Base-by-base conservation (phyloP, 1,140 invertebrate species). In the Anthonomus grandis region DNA sequence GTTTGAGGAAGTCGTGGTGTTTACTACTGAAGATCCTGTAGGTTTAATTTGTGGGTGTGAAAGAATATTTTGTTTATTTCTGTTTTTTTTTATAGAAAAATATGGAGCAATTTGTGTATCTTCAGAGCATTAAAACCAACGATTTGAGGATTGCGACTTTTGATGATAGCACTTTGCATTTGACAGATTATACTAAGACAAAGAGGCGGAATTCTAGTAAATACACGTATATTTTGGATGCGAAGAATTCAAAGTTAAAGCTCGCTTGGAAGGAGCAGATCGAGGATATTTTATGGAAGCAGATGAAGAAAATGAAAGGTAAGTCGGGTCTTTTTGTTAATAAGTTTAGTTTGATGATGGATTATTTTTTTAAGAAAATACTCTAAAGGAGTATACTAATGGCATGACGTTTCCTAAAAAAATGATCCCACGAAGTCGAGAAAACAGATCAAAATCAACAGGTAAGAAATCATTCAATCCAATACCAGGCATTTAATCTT, bases 291-390 rank as follows among this genome's bases (percentile, higher is more conserved):
- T 54, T 70, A 34, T 70, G 68, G 68, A 38, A 62, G 12, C 66
- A 70, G 53, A 46, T 70, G 22, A 34, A 60, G 19, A 60, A 63
- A 55, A 47, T 52, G 13, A 70, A 65, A 67, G 64, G 68, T 69
- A 41, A 10, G 27, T 42, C 17, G 27, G 9, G 2, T 5, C 22
- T 1, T n/a, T 1, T 12, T 19, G 42, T 9, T 41, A 2, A 17
- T 4, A 15, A 41, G 4, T 4, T 12, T 8, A 39, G 9, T 25
- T 52, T n/a, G 9, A 10, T 6, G 5, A 41, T 24, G 42, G 6
- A 17, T 1, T 5, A 41, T 15, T 4, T 25, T 2, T 52, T 52
- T 25, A 19, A 41, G 37, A 41, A 19, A 27, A 50, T 22, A 38
- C 31, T 1, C 17, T 50, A 52, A 52, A 52, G 27, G 24, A 19